Percentiles rank a stretch among this genome's conserved stretches.
phyloP scores from a whole-genome alignment of 2,888 invertebrate genomes.

The Eristalis pertinax region DNA sequence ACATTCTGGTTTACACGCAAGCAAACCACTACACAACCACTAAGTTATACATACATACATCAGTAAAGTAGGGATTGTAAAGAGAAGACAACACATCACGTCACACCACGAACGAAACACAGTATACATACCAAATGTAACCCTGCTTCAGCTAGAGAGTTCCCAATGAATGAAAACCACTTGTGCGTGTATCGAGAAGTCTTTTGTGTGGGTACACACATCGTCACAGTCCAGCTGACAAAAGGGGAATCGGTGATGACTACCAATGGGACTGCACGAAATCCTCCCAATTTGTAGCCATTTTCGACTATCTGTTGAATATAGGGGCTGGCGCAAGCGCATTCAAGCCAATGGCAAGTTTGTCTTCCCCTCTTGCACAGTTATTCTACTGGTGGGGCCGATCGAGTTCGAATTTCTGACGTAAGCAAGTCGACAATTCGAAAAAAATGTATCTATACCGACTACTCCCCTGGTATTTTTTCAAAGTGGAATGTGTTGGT shows the following conservation, averaged over 20 bases:
- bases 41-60: slow-evolving; percentile 3
- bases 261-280: slow-evolving; percentile 74
- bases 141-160: background rate
- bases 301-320: slow-evolving; percentile 76
- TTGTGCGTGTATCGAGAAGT: slow-evolving; percentile 28
- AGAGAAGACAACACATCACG: background rate
- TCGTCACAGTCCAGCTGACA: slow-evolving; percentile 9
- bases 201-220: slow-evolving; percentile 10
- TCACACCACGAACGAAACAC: background rate
- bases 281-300: slow-evolving; percentile 81
- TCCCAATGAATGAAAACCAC: slow-evolving; percentile 62
- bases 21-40: slow-evolving; percentile 34
- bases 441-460: slow-evolving; percentile 34
- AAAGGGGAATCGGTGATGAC: slow-evolving; percentile 43
- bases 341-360: slow-evolving; percentile 80
- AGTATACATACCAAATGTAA: background rate
- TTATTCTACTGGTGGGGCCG: slow-evolving; percentile 19
- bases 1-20: slow-evolving; percentile 57
- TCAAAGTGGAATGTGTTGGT: slow-evolving; percentile 19
- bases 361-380: slow-evolving; percentile 74
- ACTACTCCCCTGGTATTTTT: background rate
- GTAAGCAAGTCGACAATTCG: slow-evolving; percentile 45
- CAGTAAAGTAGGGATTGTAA: background rate
- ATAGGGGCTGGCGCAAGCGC: slow-evolving; percentile 80
- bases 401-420: slow-evolving; percentile 64